Evolutionary conservation across 2,797 vertebrate genomes (phyloP), one percentile per base, ranked within the genome.

Genomic region (Peromyscus eremicus): DNA sequence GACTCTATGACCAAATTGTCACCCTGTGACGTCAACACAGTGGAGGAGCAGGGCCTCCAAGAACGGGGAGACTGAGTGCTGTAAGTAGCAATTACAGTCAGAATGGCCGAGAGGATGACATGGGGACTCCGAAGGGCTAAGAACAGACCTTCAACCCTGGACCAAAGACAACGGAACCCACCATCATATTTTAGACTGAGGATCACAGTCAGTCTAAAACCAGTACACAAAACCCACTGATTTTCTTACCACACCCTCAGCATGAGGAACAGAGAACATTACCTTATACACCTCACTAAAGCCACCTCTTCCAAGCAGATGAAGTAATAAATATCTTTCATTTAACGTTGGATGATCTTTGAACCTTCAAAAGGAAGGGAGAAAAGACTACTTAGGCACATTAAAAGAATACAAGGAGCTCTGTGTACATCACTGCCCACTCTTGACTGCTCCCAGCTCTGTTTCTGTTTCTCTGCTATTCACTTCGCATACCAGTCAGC

Each of bases 201-300:
- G 40, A 94, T 25, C 86, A 89, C 89, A 87, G 89, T 62, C 64
- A 91, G 37, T 62, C 70, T 89, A 79, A 68, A 82, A 83, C 81
- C 62, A 96, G 62, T 73, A 83, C 34, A 95, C 7, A 86, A 94
- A 91, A 96, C 25, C 84, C 32, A 96, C 40, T 27, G 84, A 93
- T 12, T 83, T 91, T 64, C 92, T 95, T 94, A 91, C 34, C 64
- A 91, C 16, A 57, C 8, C 64, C 77, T 75, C 32, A 94, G 5
- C 71, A 87, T 95, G n/a, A 96, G 95, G 57, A 96, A 96, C 57
- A 97, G 87, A 96, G 49, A 89, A 97, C 37, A 55, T 94, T 99
- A 99, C 99, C 99, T 99, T 99, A 98, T 99, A 99, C 93, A 99
- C 99, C 99, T 99, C 99, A 99, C 99, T 99, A 98, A 99, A 99